phyloP scores from a whole-genome alignment of 2,113 vertebrate genomes.

The Corythornis cristatus region DNA sequence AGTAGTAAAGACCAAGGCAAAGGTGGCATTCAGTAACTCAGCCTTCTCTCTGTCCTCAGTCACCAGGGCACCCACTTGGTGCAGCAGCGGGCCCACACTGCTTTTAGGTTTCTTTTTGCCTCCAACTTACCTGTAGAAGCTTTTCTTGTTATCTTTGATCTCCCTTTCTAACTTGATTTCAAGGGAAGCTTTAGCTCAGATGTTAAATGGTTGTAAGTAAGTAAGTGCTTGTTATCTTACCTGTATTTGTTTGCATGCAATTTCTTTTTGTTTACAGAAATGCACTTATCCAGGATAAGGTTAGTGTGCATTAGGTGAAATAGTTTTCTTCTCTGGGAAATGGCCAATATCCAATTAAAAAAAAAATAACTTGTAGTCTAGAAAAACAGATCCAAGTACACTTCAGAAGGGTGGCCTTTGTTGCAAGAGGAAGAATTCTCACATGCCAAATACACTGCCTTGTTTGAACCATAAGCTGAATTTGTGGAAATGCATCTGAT shows the following conservation, averaged over 20 bases:
- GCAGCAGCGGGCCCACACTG: too few species aligned
- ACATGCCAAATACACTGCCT: background rate
- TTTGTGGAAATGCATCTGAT: background rate
- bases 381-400: background rate
- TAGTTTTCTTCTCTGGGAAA: background rate
- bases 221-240: background rate
- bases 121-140: too few species aligned
- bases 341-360: background rate
- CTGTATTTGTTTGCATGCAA: background rate
- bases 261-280: conserved; percentile 14
- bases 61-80: too few species aligned
- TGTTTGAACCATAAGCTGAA: background rate
- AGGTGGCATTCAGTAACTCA: too few species aligned
- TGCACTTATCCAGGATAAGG: background rate
- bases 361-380: background rate
- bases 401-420: background rate
- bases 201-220: background rate
- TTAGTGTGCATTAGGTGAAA: background rate
- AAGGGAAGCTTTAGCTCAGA: too few species aligned
- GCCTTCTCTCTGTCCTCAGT: too few species aligned
- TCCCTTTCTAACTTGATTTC: too few species aligned
- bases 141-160: too few species aligned
- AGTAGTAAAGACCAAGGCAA: too few species aligned
- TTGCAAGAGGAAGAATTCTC: background rate
- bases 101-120: too few species aligned